These are phyloP conservation scores for Cryptocheilus praepositus DNA, from an alignment of 2,888 invertebrate species.

Conservation along the genomic window DNA sequence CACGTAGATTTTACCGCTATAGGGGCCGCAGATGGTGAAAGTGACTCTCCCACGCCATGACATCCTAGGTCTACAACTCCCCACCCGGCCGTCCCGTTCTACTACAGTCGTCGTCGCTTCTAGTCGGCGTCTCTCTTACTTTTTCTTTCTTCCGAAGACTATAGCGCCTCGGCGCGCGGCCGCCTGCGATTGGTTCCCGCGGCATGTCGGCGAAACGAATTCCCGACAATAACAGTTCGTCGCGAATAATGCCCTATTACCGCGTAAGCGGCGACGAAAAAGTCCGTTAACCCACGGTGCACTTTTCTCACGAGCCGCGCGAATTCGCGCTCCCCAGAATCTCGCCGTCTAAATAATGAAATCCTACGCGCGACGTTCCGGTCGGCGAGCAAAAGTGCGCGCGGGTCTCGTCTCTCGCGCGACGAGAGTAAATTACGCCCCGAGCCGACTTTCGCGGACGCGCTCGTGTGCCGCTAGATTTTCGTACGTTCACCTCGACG, in stretches of 20 bases:
- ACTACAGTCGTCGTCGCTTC: conserved; percentile 29
- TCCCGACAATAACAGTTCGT: conserved; percentile 24
- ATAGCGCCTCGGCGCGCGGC: background rate
- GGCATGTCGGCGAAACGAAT: conserved; percentile 37
- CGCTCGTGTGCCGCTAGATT: conserved; percentile 1
- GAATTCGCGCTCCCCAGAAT: background rate
- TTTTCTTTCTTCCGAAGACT: conserved; percentile 10
- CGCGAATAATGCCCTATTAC: background rate
- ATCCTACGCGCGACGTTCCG: too few species aligned
- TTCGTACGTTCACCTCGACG: background rate
- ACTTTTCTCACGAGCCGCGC: too few species aligned
- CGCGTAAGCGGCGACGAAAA: background rate
- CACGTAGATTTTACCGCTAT: conserved; percentile 52
- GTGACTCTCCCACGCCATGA: conserved; percentile 72
- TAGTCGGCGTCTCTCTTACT: conserved; percentile 23
- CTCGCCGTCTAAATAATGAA: too few species aligned
- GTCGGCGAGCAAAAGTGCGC: too few species aligned
- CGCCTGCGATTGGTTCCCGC: conserved; percentile 18
- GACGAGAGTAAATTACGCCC: conserved; percentile 42
- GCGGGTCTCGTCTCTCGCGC: too few species aligned
- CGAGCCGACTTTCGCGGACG: conserved; percentile 31
- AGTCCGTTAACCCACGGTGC: conserved; percentile 7
- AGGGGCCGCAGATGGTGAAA: conserved; percentile 65
- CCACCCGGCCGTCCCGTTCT: conserved; percentile 29
- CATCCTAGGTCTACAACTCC: conserved; percentile 60